Evolutionary conservation across 2,888 invertebrate genomes (phyloP).

Genomic region (Carcina quercana): DNA sequence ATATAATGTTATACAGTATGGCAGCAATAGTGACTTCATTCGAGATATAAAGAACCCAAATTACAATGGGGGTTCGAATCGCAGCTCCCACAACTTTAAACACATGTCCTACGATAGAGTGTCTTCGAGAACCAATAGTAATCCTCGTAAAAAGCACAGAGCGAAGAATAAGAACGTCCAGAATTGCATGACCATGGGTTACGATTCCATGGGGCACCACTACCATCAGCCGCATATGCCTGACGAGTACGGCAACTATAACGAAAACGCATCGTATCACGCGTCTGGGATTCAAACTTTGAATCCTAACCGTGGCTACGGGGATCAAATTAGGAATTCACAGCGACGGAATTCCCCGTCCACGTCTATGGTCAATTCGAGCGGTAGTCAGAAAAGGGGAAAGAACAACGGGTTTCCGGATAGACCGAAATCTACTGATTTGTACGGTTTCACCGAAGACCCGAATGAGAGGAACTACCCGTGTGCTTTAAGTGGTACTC

Average conservation of each 20-base stretch:
- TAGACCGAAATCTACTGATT: slow-evolving; percentile 76
- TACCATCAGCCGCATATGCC: slow-evolving; percentile 71
- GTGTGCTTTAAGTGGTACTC: slow-evolving; percentile 56
- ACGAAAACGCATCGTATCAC: slow-evolving; percentile 68
- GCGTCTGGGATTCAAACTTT: slow-evolving; percentile 67
- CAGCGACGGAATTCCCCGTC: slow-evolving; percentile 65
- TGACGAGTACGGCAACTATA: slow-evolving; percentile 64
- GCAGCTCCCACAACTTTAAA: slow-evolving; percentile 69
- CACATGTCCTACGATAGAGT: slow-evolving; percentile 68
- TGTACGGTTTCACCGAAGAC: slow-evolving; percentile 72
- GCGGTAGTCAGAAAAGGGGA: slow-evolving; percentile 67
- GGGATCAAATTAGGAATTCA: slow-evolving; percentile 50
- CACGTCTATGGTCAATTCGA: slow-evolving; percentile 57
- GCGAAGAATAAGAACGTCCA: slow-evolving; percentile 68
- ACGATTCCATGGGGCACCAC: slow-evolving; percentile 68
- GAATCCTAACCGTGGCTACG: slow-evolving; percentile 71
- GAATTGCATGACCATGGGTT: slow-evolving; percentile 76
- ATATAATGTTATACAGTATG: slow-evolving; percentile 70
- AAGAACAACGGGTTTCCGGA: slow-evolving; percentile 75
- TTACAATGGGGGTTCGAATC: slow-evolving; percentile 65
- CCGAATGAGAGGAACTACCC: slow-evolving; percentile 58
- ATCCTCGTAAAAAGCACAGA: slow-evolving; percentile 66
- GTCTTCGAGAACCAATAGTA: slow-evolving; percentile 68
- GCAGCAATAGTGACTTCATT: slow-evolving; percentile 65
- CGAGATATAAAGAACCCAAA: slow-evolving; percentile 71